Evolutionary conservation across 2,797 vertebrate genomes (phyloP).

Genomic region (Catharus ustulatus): DNA sequence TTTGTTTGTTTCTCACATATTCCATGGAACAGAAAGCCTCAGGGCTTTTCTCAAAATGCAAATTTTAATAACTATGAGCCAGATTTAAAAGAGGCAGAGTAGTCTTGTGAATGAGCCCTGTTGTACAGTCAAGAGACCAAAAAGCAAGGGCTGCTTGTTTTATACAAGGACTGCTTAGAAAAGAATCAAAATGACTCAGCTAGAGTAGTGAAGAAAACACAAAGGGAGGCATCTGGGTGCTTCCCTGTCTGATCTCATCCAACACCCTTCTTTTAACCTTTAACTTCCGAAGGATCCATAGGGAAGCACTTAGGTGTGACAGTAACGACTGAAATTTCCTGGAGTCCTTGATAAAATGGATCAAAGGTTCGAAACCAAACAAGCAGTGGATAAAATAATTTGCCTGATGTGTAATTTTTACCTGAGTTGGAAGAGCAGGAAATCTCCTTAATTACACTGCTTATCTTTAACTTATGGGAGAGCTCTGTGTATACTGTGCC

Average conservation of each 20-base stretch:
- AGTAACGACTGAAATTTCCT: not conserved
- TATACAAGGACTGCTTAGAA: not conserved
- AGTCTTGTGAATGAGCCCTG: not conserved
- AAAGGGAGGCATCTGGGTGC: not conserved
- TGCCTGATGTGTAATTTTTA: not conserved
- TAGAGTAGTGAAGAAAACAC: not conserved
- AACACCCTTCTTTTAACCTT: not conserved
- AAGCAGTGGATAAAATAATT: not conserved
- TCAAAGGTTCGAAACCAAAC: not conserved
- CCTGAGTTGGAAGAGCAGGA: accelerated
- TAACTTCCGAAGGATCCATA: not conserved
- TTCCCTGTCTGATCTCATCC: not conserved
- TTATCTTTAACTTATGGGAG: not conserved
- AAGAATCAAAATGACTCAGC: not conserved
- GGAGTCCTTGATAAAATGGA: not conserved
- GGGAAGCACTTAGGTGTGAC: not conserved
- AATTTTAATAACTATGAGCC: not conserved
- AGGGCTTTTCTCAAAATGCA: not conserved
- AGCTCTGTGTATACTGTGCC: not conserved
- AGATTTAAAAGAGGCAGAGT: not conserved
- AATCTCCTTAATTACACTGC: not conserved
- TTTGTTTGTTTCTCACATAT: not conserved
- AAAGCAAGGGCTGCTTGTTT: not conserved
- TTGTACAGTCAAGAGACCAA: not conserved
- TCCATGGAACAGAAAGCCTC: not conserved